phyloP scores from a whole-genome alignment of 2,113 vertebrate species.

The Crotalus tigris region DNA sequence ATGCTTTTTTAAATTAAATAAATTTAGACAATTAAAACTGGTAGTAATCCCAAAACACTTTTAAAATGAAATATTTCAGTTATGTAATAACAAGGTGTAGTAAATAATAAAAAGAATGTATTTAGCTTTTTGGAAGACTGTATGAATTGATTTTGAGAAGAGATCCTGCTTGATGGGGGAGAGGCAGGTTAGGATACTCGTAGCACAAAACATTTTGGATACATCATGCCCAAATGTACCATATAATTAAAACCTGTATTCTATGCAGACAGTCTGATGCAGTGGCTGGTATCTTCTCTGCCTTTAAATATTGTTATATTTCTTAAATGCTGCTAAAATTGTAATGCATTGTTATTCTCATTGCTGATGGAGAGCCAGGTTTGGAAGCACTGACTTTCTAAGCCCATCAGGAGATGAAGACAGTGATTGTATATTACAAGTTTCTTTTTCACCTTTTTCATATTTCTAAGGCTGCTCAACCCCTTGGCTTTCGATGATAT shows the following conservation, averaged over 20 bases:
- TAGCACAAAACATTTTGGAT: background rate
- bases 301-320: background rate
- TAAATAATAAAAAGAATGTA: background rate
- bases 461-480: background rate
- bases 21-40: background rate
- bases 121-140: background rate
- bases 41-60: background rate
- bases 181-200: background rate
- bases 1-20: background rate
- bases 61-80: background rate
- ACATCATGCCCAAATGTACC: background rate
- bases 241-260: background rate
- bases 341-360: background rate
- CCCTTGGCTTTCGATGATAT: background rate
- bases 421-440: background rate
- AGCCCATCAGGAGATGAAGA: background rate
- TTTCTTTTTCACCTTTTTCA: background rate
- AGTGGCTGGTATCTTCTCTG: background rate
- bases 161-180: background rate
- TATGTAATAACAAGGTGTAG: background rate
- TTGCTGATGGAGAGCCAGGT: background rate
- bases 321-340: background rate
- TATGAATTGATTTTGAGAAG: background rate
- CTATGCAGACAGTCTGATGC: background rate
- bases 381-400: background rate